phyloP scores from a whole-genome alignment of 2,888 invertebrate genomes.

The Odontocerum albicorne region DNA sequence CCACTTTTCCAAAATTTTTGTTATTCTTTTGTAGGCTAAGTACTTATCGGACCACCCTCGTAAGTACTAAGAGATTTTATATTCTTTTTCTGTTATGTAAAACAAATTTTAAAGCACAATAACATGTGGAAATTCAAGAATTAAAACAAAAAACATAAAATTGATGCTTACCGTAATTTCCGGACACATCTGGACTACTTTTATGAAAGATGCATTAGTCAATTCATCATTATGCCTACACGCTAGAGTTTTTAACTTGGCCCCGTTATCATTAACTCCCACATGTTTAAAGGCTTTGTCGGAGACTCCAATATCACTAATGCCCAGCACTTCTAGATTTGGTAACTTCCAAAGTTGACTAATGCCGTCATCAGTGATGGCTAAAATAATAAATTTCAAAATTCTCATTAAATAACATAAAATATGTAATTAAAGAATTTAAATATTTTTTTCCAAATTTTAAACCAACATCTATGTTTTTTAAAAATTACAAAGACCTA shows the following conservation, averaged over 20 bases:
- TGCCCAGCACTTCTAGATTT: slow-evolving; percentile 19
- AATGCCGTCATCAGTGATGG: slow-evolving; percentile 19
- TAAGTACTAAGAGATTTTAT: background rate
- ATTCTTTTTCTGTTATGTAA: background rate
- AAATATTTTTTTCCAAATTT: no score
- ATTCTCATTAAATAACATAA: background rate
- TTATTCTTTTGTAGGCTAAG: no score
- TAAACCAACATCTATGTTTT: no score
- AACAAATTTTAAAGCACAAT: background rate
- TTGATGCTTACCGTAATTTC: slow-evolving; percentile 10
- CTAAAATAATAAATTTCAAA: slow-evolving; percentile 6
- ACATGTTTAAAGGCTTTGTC: slow-evolving; percentile 14
- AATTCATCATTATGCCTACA: slow-evolving; percentile 18
- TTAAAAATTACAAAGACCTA: no score
- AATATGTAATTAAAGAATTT: background rate
- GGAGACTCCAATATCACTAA: slow-evolving; percentile 11
- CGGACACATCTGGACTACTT: slow-evolving; percentile 21
- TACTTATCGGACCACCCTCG: no score
- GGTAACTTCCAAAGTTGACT: slow-evolving; percentile 23
- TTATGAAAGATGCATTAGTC: slow-evolving; percentile 13
- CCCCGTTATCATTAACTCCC: slow-evolving; percentile 13
- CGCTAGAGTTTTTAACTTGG: slow-evolving; percentile 16
- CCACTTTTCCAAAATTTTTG: no score
- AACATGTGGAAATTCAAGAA: background rate
- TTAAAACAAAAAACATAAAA: background rate